These are phyloP conservation scores for Cryptocephalus primarius DNA, from an alignment of 2,888 invertebrate species.

Conservation along the genomic window DNA sequence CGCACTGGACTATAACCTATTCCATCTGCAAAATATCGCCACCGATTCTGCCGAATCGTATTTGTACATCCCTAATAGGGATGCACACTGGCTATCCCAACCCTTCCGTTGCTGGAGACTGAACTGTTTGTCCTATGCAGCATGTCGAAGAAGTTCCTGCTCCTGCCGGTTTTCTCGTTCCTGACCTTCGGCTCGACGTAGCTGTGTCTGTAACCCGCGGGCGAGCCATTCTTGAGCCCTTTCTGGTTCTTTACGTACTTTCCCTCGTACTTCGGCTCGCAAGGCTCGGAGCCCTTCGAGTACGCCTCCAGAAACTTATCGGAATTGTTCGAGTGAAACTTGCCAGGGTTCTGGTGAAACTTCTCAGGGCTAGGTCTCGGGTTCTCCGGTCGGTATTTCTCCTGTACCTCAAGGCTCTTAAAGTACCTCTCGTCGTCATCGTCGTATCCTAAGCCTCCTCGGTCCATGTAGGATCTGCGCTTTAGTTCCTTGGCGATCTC, in stretches of 20 bases:
- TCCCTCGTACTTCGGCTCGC: slow-evolving; percentile 22
- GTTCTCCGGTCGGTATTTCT: slow-evolving; percentile 24
- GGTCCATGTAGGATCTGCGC: slow-evolving; percentile 37
- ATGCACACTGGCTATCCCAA: slow-evolving; percentile 37
- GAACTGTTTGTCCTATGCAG: slow-evolving; percentile 35
- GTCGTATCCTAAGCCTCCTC: slow-evolving; percentile 24
- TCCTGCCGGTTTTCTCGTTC: slow-evolving; percentile 27
- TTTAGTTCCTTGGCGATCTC: slow-evolving; percentile 41
- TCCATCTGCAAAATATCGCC: too few relatives aligned
- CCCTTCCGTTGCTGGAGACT: slow-evolving; percentile 33
- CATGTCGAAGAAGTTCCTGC: slow-evolving; percentile 28
- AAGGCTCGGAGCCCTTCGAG: slow-evolving; percentile 26
- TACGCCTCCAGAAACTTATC: slow-evolving; percentile 33
- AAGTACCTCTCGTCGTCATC: slow-evolving; percentile 19
- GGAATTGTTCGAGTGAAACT: slow-evolving; percentile 1
- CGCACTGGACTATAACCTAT: too few relatives aligned
- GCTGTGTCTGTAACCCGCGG: slow-evolving; percentile 45
- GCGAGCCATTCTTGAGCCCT: slow-evolving; percentile 11
- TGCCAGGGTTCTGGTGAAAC: slow-evolving; percentile 11
- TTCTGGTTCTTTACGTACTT: slow-evolving; percentile 30
- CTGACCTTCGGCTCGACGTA: slow-evolving; percentile 53
- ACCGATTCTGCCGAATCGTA: not conserved
- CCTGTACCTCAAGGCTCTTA: slow-evolving; percentile 6
- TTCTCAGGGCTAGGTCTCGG: slow-evolving; percentile 42
- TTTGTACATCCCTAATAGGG: slow-evolving; percentile 27